These are phyloP conservation scores for Drosophila putrida DNA, from an alignment of 2,888 invertebrate species.

Conservation along the genomic window DNA sequence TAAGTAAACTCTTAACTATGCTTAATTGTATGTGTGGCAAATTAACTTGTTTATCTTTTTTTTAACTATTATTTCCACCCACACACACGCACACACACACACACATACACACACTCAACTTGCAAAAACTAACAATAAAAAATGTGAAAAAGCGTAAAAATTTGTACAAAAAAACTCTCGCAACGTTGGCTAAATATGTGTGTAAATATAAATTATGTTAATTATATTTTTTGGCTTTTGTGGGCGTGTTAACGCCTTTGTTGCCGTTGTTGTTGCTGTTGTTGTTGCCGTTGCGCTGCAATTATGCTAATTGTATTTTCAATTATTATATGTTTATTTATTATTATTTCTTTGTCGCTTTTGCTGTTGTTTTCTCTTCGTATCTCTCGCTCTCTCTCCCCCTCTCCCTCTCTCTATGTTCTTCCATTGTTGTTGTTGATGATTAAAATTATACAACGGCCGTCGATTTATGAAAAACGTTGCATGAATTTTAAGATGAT, in stretches of 20 bases:
- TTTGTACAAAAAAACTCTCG: slow-evolving; percentile 17
- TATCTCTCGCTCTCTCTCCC: not conserved
- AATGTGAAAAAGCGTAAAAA: slow-evolving; percentile 3
- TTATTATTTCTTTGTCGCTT: slow-evolving; percentile 64
- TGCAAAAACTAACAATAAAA: not conserved
- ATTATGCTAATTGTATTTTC: slow-evolving; percentile 81
- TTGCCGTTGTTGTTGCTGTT: slow-evolving; percentile 27
- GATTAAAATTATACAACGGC: slow-evolving; percentile 75
- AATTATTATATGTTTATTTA: slow-evolving; percentile 80
- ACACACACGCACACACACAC: not conserved
- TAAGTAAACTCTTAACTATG: not conserved
- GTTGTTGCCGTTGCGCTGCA: slow-evolving; percentile 45
- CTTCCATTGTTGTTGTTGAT: slow-evolving; percentile 44
- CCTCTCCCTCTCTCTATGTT: not conserved
- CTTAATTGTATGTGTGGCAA: slow-evolving; percentile 14
- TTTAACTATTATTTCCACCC: slow-evolving; percentile 8
- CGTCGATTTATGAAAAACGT: slow-evolving; percentile 72
- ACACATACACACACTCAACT: not conserved
- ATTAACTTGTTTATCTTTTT: slow-evolving; percentile 16
- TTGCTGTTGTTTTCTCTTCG: not conserved
- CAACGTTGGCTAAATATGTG: slow-evolving; percentile 67
- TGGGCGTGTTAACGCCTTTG: slow-evolving; percentile 27
- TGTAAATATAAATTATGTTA: slow-evolving; percentile 78
- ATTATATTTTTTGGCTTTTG: slow-evolving; percentile 59
- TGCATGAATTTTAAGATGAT: slow-evolving; percentile 76